Evolutionary conservation across 2,888 invertebrate genomes (phyloP).

Genomic region (Monopis laevigella): DNA sequence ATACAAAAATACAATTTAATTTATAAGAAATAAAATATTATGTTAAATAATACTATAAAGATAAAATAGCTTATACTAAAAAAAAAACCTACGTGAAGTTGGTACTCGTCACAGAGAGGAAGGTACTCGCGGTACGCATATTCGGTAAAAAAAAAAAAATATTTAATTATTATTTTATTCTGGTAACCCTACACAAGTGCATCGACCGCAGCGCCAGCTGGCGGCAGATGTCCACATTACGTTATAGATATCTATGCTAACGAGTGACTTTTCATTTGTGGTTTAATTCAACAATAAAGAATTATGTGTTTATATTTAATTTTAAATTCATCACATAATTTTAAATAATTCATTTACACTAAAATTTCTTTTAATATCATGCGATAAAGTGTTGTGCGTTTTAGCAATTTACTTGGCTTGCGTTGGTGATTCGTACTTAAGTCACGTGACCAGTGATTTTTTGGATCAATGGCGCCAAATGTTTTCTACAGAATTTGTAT

Average conservation of each 20-base stretch:
- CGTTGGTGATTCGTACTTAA: conserved; percentile 66
- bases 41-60: no score
- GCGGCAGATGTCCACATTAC: conserved; percentile 43
- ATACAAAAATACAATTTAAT: no score
- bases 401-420: conserved; percentile 68
- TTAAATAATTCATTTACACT: no score
- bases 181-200: background rate
- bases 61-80: no score
- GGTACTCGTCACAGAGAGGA: no score
- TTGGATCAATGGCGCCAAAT: conserved; percentile 69
- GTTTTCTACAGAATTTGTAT: conserved; percentile 61
- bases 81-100: no score
- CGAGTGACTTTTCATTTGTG: conserved; percentile 37
- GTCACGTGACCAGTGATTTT: conserved; percentile 66
- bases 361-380: no score
- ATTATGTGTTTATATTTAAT: no score
- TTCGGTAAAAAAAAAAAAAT: background rate
- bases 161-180: background rate
- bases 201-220: conserved; percentile 42
- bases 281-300: no score
- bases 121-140: no score
- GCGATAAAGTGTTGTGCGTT: conserved; percentile 65
- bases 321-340: no score
- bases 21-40: no score
- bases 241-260: conserved; percentile 59